These are phyloP conservation scores for Notamacropus eugenii DNA, from an alignment of 2,797 vertebrate genomes.

Conservation along the genomic window DNA sequence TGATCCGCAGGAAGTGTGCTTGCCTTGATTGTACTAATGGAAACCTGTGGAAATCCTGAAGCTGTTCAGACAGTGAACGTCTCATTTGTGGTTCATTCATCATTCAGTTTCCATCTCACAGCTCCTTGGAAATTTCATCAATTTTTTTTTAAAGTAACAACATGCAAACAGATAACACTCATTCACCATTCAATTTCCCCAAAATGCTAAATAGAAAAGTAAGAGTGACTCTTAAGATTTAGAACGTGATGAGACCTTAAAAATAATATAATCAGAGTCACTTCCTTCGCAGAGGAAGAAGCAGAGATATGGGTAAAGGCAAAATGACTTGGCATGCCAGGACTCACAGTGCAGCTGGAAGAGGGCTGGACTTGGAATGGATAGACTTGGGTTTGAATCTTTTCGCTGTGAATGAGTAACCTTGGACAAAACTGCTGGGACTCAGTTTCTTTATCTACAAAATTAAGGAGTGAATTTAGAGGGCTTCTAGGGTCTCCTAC, in stretches of 20 bases:
- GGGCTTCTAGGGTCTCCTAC: no score
- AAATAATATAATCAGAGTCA: not conserved
- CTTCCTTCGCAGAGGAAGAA: not conserved
- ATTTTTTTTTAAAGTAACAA: not conserved
- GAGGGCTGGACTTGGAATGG: not conserved
- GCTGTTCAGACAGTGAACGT: conserved; percentile 32
- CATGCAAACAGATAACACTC: not conserved
- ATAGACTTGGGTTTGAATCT: not conserved
- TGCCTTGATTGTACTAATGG: conserved; percentile 48
- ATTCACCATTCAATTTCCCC: not conserved
- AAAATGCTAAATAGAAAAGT: not conserved
- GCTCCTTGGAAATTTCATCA: not conserved
- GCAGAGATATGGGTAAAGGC: not conserved
- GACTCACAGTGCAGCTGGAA: not conserved
- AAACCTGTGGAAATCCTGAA: conserved; percentile 56
- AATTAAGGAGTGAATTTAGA: not conserved
- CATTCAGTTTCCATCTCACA: conserved; percentile 38
- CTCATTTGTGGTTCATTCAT: conserved; percentile 49
- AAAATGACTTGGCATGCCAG: not conserved
- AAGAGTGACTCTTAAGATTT: not conserved
- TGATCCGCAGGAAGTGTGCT: conserved; percentile 47
- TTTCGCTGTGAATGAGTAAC: not conserved
- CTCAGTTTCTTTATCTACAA: not conserved
- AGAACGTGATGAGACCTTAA: not conserved
- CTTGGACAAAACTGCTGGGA: not conserved